Percentiles rank a stretch among this genome's conserved stretches.
Conservation (phyloP, 1,140 invertebrate genomes). For the Drosophila baimaii region DNA sequence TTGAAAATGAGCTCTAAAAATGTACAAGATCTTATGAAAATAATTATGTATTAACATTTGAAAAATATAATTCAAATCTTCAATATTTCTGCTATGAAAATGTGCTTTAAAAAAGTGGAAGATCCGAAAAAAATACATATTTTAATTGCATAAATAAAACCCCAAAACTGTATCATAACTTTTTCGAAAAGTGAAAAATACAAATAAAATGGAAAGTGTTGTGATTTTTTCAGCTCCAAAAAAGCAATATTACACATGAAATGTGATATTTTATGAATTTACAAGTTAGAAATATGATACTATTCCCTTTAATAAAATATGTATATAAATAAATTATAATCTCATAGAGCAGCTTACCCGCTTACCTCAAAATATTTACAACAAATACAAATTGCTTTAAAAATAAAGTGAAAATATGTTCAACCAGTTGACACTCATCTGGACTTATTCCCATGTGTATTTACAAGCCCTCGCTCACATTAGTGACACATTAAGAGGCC, state of each 20-base stretch:
- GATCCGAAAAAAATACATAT: no score
- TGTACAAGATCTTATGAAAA: no score
- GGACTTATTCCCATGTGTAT: neutral
- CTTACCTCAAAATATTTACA: neutral
- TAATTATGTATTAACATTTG: no score
- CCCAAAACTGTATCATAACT: no score
- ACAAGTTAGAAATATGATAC: neutral
- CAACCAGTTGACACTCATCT: neutral
- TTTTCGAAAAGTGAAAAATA: neutral
- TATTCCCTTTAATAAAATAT: neutral
- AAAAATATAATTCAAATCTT: no score
- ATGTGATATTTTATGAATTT: neutral
- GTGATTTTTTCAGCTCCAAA: neutral
- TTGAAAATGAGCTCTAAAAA: no score
- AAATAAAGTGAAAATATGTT: neutral
- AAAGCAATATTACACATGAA: neutral
- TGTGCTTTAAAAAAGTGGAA: no score
- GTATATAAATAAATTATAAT: neutral
- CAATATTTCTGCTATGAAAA: no score
- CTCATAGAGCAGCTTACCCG: no score
- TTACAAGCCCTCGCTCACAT: slow-evolving; percentile 9
- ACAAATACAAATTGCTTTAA: neutral
- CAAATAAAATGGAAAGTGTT: slow-evolving; percentile 9
- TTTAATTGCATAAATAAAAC: no score
- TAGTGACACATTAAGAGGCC: slow-evolving; percentile 40